Percentiles rank a stretch among this genome's conserved stretches.
Conservation (phyloP, 2,797 vertebrate species). For the Phrynocephalus guinanensis region DNA sequence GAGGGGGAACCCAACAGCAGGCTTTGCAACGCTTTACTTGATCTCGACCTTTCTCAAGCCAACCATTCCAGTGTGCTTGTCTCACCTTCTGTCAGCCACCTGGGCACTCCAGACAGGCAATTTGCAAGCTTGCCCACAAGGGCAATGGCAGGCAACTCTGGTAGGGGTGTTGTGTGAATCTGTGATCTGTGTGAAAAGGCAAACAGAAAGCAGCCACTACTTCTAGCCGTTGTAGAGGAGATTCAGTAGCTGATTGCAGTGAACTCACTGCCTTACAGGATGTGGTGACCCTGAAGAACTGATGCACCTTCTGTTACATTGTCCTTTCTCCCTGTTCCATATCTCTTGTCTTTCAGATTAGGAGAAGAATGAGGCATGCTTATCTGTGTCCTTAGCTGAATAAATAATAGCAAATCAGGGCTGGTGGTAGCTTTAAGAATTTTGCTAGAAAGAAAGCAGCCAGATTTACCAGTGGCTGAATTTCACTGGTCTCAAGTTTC, state of each 20-base stretch:
- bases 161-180: no score
- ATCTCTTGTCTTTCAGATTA: slow-evolving; percentile 34
- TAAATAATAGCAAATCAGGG: neutral
- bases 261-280: neutral
- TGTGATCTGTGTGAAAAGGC: neutral
- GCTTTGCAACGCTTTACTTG: neutral
- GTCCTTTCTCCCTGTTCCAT: slow-evolving; percentile 28
- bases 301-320: neutral
- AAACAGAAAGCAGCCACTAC: neutral
- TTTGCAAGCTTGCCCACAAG: neutral
- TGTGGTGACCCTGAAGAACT: neutral
- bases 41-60: neutral
- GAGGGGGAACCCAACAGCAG: neutral
- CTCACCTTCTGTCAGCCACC: neutral
- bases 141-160: no score
- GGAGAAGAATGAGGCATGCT: slow-evolving; percentile 44
- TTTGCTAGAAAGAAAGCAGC: slow-evolving; percentile 37
- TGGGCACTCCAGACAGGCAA: neutral
- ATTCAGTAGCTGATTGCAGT: neutral
- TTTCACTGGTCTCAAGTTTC: slow-evolving; percentile 62
- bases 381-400: slow-evolving; percentile 36
- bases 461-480: slow-evolving; percentile 56
- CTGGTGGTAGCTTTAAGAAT: neutral
- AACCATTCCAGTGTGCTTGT: no score
- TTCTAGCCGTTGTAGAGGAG: no score